phyloP scores from a whole-genome alignment of 2,797 vertebrate species.

The Lacerta bilineata region DNA sequence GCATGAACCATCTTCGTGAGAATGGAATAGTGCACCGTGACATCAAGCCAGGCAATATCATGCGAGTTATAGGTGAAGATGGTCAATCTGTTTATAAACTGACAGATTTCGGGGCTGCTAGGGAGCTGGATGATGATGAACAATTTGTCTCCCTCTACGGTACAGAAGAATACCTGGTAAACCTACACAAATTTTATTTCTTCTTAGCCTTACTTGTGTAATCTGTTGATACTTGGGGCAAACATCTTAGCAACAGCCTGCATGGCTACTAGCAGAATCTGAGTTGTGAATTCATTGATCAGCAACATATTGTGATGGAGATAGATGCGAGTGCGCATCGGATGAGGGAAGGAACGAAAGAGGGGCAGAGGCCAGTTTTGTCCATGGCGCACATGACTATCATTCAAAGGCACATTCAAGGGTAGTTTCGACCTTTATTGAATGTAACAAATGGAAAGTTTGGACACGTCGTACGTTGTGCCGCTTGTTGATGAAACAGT shows the following conservation, averaged over 20 bases:
- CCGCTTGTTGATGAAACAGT: not conserved
- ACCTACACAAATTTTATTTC: constrained; percentile 46
- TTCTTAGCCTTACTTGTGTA: not conserved
- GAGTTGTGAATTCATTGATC: constrained; percentile 35
- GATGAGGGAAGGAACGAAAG: too few species aligned
- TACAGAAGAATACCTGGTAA: constrained; percentile 94
- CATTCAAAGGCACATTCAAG: too few species aligned
- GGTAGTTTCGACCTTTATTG: not conserved
- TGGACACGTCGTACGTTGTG: not conserved
- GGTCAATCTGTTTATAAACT: constrained; percentile 96
- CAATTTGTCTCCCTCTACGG: constrained; percentile 98
- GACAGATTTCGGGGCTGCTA: constrained; percentile 95
- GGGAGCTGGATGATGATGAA: constrained; percentile 96
- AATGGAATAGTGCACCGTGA: constrained; percentile 97
- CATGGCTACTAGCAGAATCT: constrained; percentile 11
- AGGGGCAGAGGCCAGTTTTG: too few species aligned
- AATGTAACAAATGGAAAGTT: constrained; percentile 18
- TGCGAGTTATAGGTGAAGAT: constrained; percentile 96
- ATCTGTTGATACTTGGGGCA: not conserved
- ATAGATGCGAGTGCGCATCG: too few species aligned
- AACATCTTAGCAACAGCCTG: not conserved
- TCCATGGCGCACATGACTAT: too few species aligned
- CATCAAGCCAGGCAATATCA: constrained; percentile 98
- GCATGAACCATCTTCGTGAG: constrained; percentile 98
- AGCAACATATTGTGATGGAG: constrained; percentile 6